Evolutionary conservation across 2,888 invertebrate genomes (phyloP).

Genomic region (Cryptosula pallasiana): DNA sequence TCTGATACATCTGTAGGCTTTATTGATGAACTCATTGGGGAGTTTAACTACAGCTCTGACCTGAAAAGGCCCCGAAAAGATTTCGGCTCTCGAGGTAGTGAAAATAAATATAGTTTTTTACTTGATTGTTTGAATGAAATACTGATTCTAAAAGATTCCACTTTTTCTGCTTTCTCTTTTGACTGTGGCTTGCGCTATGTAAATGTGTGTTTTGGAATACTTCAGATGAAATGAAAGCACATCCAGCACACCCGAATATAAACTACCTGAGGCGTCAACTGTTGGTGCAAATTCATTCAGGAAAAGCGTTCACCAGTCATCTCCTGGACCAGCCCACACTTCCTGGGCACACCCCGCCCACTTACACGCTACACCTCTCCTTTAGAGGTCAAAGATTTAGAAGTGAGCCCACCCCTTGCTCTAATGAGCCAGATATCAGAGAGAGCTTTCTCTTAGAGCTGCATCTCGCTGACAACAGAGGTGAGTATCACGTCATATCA

Average conservation of each 20-base stretch:
- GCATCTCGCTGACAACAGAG: constrained; percentile 39
- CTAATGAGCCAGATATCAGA: constrained; percentile 50
- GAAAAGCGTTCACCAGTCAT: constrained; percentile 51
- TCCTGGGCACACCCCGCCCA: constrained; percentile 38
- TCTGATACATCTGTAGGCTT: constrained; percentile 15
- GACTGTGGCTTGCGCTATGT: too few species aligned
- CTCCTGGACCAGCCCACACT: constrained; percentile 40
- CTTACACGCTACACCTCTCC: constrained; percentile 46
- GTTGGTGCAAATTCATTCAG: constrained; percentile 45
- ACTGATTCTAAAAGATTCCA: too few species aligned
- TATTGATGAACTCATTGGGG: constrained; percentile 20
- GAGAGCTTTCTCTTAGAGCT: constrained; percentile 51
- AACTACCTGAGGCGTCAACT: constrained; percentile 48
- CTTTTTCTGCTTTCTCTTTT: too few species aligned
- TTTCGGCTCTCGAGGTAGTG: background rate
- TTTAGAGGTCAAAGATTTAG: constrained; percentile 50
- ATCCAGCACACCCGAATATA: constrained; percentile 34
- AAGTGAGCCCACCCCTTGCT: constrained; percentile 46
- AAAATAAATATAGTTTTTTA: too few species aligned
- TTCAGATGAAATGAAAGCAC: background rate
- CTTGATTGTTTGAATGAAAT: too few species aligned
- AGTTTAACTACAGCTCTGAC: background rate
- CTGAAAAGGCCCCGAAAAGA: background rate
- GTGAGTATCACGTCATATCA: background rate
- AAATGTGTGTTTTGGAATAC: too few species aligned